Evolutionary conservation across 2,797 vertebrate genomes (phyloP), one percentile per base, ranked within the genome.

Genomic region (Remorina albescens): DNA sequence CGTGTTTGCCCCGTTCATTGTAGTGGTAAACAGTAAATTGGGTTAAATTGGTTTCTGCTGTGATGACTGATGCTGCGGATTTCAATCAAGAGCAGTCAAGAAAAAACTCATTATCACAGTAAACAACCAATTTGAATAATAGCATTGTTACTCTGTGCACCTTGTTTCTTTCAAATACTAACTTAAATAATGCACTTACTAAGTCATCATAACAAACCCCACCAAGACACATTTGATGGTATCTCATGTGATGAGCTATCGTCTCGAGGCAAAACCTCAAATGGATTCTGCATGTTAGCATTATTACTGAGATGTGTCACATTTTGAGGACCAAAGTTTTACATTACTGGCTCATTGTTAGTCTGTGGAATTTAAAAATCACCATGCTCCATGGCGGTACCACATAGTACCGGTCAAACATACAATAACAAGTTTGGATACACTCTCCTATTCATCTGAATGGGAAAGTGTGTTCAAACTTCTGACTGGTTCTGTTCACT

Each of bases 261-360:
- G 26, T 51, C 47, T 32, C 18, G 5, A 25, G 13, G 8, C 6
- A 42, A 55, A 59, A 36, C 8, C 9, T 58, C 18, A 4, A 68
- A 36, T 69, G 8, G 34, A 50, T 59, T 58, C 2, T 32, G 23
- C 41, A 59, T 59, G 21, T 32, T 26, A 41, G 26, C 6, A 49
- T 13, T 18, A 16, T 42, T 19, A 61, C 16, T 66, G 37, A 25
- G 26, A 60, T 54, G 9, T 41, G 28, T 32, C 53, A 30, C 16
- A 36, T 67, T 60, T n/a, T n/a, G n/a, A n/a, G n/a, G n/a, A n/a
- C n/a, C n/a, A n/a, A n/a, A n/a, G 9, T 41, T 21, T 32, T 47
- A 30, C 16, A 36, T 67, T 60, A 66, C 46, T 32, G 4, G 63
- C 63, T 56, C 62, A 7, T 32, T 58, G 51, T 56, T 67, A 23